A percentile compares a stretch with the other conserved stretches of the same genome.
Conservation (phyloP, 2,888 invertebrate genomes). For the Capitulum mitella region DNA sequence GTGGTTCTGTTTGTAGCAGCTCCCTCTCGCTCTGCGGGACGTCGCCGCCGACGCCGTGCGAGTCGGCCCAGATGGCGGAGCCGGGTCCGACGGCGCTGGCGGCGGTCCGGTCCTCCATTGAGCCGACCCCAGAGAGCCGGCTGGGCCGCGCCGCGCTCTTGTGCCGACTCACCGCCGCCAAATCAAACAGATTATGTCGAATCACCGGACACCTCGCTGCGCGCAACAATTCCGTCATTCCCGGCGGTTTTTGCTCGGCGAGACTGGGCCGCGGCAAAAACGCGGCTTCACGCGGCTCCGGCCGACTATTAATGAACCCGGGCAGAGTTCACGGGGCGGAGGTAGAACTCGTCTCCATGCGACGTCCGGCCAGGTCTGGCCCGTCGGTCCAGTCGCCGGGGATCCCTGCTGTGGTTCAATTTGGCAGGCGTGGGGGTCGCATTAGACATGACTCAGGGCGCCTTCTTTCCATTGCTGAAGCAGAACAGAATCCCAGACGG, state of each 20-base stretch:
- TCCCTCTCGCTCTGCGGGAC: background rate
- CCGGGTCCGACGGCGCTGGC: background rate
- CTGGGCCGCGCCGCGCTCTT: background rate
- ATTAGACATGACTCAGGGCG: too few species aligned
- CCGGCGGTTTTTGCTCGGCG: background rate
- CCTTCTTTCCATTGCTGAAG: too few species aligned
- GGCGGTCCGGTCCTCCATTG: too few species aligned
- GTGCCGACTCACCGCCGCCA: background rate
- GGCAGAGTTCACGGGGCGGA: too few species aligned
- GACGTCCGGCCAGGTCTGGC: too few species aligned
- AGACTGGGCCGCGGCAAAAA: background rate
- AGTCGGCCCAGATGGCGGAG: background rate
- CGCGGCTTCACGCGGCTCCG: background rate
- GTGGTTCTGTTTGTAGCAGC: too few species aligned
- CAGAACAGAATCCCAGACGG: too few species aligned
- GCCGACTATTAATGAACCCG: background rate
- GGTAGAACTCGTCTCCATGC: too few species aligned
- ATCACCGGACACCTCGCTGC: conserved; percentile 11
- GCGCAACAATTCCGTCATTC: conserved; percentile 12
- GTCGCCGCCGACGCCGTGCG: background rate
- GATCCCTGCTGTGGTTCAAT: too few species aligned
- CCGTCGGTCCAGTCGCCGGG: too few species aligned
- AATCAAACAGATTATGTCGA: conserved; percentile 17
- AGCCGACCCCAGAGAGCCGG: too few species aligned
- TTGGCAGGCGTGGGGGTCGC: too few species aligned